Conservation (phyloP, 1,140 invertebrate species). For the Drosophila oshimai region DNA sequence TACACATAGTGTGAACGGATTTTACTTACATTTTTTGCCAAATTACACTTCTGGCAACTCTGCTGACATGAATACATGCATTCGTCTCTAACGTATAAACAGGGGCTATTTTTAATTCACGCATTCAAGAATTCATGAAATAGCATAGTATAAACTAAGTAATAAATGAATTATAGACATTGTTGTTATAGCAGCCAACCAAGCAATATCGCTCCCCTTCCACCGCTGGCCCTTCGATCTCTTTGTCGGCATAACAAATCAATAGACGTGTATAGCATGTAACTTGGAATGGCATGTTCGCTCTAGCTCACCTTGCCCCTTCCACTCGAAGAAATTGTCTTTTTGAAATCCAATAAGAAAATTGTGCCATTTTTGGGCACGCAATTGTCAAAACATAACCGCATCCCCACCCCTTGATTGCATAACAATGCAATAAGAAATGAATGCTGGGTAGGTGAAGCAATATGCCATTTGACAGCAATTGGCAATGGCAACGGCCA, state of each 20-base stretch:
- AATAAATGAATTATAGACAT: constrained; percentile 63
- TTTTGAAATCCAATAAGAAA: constrained; percentile 68
- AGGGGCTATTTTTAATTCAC: too few relatives aligned
- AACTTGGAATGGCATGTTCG: constrained; percentile 10
- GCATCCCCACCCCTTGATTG: constrained; percentile 32
- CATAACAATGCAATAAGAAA: constrained; percentile 63
- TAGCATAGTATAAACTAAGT: too few relatives aligned
- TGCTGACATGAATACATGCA: too few relatives aligned
- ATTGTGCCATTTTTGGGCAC: constrained; percentile 47
- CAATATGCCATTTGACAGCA: constrained; percentile 70
- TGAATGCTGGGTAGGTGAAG: constrained; percentile 5
- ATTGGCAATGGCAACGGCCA: constrained; percentile 37
- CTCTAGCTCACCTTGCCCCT: neutral
- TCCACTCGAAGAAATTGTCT: constrained; percentile 34
- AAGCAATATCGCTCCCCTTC: neutral
- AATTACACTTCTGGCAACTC: too few relatives aligned
- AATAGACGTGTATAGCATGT: constrained; percentile 57
- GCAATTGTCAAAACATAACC: constrained; percentile 53
- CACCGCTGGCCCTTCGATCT: neutral
- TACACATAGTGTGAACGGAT: too few relatives aligned
- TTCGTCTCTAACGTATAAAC: too few relatives aligned
- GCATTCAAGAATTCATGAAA: too few relatives aligned
- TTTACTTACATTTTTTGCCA: too few relatives aligned
- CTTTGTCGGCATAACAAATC: constrained; percentile 65
- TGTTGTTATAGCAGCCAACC: constrained; percentile 59